These are phyloP conservation scores for Ammodytes marinus DNA, from an alignment of 2,113 vertebrate genomes.

Conservation along the genomic window DNA sequence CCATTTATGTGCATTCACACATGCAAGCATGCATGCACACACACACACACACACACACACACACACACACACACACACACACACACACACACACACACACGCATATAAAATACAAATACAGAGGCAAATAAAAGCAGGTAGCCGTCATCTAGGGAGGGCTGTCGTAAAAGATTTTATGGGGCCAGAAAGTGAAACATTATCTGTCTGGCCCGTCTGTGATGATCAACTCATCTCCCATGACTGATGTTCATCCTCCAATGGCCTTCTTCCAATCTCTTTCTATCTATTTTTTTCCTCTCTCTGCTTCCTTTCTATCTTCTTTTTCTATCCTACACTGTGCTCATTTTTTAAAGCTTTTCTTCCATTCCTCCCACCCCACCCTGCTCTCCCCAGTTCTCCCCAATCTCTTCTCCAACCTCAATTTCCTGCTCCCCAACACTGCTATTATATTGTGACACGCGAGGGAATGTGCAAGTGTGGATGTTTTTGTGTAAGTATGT, in stretches of 20 bases:
- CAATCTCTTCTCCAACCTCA: constrained; percentile 52
- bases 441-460: constrained; percentile 48
- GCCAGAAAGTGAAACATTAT: constrained; percentile 74
- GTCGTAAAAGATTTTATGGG: constrained; percentile 73
- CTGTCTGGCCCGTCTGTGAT: constrained; percentile 58
- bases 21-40: constrained; percentile 24
- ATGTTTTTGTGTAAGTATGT: constrained; percentile 23
- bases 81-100: constrained; percentile 11
- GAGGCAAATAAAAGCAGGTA: constrained; percentile 69
- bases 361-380: neutral
- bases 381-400: constrained; percentile 13
- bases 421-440: constrained; percentile 57
- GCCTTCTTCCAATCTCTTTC: constrained; percentile 7
- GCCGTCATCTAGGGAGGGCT: constrained; percentile 58
- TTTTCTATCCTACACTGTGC: neutral
- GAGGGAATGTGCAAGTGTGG: constrained; percentile 1
- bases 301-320: neutral
- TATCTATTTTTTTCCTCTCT: neutral
- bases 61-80: neutral
- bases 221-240: constrained; percentile 66
- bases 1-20: constrained; percentile 39
- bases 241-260: constrained; percentile 53
- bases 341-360: constrained; percentile 8
- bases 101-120: constrained; percentile 40
- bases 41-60: neutral